Percentiles rank a stretch among this genome's conserved stretches.
Evolutionary conservation across 2,888 invertebrate species (phyloP).

Genomic region (Monochamus alternatus): DNA sequence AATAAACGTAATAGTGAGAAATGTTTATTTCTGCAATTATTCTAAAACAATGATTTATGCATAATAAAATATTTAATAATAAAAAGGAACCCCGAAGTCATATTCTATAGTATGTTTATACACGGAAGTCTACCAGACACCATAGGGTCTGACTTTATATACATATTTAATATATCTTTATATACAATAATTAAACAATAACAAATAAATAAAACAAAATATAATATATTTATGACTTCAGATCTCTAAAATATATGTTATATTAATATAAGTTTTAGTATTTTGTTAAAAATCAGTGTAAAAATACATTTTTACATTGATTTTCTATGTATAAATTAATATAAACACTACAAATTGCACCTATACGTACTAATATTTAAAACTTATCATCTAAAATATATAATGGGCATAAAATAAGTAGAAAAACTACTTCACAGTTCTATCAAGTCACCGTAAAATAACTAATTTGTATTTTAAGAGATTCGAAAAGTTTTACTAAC

Average conservation of each 20-base stretch:
- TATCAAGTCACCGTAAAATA: conserved; percentile 43
- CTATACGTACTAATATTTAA: conserved; percentile 52
- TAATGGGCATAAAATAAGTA: conserved; percentile 47
- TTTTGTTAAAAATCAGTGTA: conserved; percentile 37
- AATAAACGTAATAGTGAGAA: conserved; percentile 61
- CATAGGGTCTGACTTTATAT: conserved; percentile 70
- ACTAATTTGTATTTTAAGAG: conserved; percentile 51
- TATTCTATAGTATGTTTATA: conserved; percentile 65
- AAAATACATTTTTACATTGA: conserved; percentile 22
- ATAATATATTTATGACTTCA: conserved; percentile 63
- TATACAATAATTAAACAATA: conserved; percentile 67
- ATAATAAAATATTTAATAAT: conserved; percentile 69
- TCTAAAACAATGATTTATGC: conserved; percentile 70
- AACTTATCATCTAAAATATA: conserved; percentile 50
- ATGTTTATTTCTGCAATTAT: conserved; percentile 66
- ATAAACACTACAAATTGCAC: conserved; percentile 49
- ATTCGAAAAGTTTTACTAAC: conserved; percentile 60
- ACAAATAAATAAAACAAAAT: conserved; percentile 66
- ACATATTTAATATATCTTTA: conserved; percentile 68
- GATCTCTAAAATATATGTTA: conserved; percentile 54
- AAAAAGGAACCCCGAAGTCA: conserved; percentile 69
- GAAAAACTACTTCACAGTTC: conserved; percentile 38
- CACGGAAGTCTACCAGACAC: conserved; percentile 67
- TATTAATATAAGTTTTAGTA: conserved; percentile 38
- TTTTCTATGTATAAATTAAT: conserved; percentile 26